Evolutionary conservation across 2,113 vertebrate species (phyloP).

Genomic region (Callaeas wilsoni): DNA sequence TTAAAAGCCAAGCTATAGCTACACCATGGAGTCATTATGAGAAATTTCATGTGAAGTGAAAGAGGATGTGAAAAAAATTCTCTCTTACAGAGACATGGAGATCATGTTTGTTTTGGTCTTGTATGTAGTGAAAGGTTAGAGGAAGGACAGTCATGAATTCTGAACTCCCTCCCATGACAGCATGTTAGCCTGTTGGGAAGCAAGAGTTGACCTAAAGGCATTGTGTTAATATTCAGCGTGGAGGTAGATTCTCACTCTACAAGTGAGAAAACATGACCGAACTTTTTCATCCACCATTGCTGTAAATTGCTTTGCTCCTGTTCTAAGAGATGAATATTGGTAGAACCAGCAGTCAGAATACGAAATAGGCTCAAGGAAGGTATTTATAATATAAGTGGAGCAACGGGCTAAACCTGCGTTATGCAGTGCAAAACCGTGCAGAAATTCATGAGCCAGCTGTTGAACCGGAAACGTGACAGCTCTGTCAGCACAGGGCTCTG

Average conservation of each 20-base stretch:
- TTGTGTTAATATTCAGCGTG: background rate
- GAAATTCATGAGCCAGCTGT: background rate
- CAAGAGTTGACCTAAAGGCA: background rate
- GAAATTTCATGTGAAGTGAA: conserved; percentile 66
- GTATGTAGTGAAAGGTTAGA: conserved; percentile 63
- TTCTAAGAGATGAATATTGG: background rate
- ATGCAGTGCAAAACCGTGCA: background rate
- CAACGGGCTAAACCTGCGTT: background rate
- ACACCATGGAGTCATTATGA: conserved; percentile 61
- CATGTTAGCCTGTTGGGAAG: background rate
- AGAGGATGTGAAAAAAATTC: conserved; percentile 70
- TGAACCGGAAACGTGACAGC: background rate
- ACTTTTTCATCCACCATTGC: background rate
- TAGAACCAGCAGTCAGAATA: background rate
- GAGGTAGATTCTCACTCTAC: background rate
- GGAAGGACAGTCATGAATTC: conserved; percentile 41
- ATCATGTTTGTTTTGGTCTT: conserved; percentile 58
- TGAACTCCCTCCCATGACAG: conserved; percentile 1
- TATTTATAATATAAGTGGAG: background rate
- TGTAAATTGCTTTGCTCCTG: background rate
- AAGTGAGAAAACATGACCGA: background rate
- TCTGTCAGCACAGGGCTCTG: background rate
- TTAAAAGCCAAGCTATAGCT: conserved; percentile 22
- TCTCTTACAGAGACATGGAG: conserved; percentile 35
- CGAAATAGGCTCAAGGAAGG: background rate